Base-by-base conservation (phyloP, 2,888 invertebrate species). In the Caenorhabditis parvicauda region DNA sequence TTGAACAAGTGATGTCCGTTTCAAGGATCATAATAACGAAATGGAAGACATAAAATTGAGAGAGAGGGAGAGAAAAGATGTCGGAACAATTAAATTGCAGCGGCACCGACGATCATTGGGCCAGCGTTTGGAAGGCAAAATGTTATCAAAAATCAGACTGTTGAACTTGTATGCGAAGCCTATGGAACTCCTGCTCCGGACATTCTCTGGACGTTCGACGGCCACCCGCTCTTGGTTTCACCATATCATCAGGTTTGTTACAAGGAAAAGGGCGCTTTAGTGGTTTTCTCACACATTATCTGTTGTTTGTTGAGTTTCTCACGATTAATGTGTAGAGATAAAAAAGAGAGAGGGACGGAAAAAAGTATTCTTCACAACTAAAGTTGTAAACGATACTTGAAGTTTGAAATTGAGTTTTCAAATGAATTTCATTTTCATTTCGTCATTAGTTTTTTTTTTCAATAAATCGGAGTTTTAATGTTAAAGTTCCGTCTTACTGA, bases 51-150 rank as follows among this genome's bases (percentile, higher is more conserved):
- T n/a, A n/a, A n/a, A n/a, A n/a, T n/a, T n/a, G n/a, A n/a, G n/a
- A n/a, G n/a, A n/a, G n/a, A n/a, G n/a, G n/a, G n/a, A n/a, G n/a
- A n/a, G n/a, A n/a, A n/a, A n/a, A n/a, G n/a, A n/a, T n/a, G n/a
- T n/a, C n/a, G n/a, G n/a, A n/a, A n/a, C n/a, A n/a, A n/a, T n/a
- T 32, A 32, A 25, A 21, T 54, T 81, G 48, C 75, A 87, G 87
- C 84, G 0, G 84, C 86, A 0, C 87, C 87, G 0, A 83, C 82
- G 9, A 75, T 79, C n/a, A 60, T 72, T 5, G 80, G 81, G 25
- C 60, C 64, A 0, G 39, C 70, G 3, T 75, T 75, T 46, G 64
- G 69, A 5, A 67, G 77, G 5, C 65, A 78, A 28, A 81, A 81
- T 32, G 80, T 82, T 1, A 74, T 81, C 22, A 75, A 79, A 5